Evolutionary conservation across 2,888 invertebrate genomes (phyloP).

Genomic region (Lottia scabra): DNA sequence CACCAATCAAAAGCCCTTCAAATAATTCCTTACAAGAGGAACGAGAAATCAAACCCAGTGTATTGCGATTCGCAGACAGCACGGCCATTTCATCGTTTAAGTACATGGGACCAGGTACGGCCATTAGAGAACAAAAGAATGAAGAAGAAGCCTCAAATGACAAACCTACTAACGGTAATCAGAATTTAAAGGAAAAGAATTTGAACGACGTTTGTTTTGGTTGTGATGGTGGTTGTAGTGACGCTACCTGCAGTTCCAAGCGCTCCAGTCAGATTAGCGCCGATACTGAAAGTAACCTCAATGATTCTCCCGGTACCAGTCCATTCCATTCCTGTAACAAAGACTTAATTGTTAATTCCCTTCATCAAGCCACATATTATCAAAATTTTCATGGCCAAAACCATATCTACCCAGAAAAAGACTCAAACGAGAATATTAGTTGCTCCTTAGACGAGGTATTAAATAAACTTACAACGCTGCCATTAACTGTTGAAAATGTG

Average conservation of each 20-base stretch:
- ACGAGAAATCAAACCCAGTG: constrained; percentile 33
- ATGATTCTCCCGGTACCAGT: constrained; percentile 50
- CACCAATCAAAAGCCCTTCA: constrained; percentile 55
- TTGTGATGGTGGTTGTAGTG: constrained; percentile 64
- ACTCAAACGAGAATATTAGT: constrained; percentile 60
- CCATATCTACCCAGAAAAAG: constrained; percentile 45
- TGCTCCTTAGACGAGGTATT: constrained; percentile 35
- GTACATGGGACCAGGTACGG: constrained; percentile 58
- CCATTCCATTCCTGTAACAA: constrained; percentile 26
- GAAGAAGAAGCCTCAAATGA: constrained; percentile 20
- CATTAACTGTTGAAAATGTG: constrained; percentile 18
- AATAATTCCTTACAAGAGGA: constrained; percentile 56
- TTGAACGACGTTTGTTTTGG: constrained; percentile 67
- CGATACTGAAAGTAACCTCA: constrained; percentile 58
- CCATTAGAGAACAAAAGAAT: constrained; percentile 50
- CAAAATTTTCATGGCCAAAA: constrained; percentile 33
- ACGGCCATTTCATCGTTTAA: constrained; percentile 47
- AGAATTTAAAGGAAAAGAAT: constrained; percentile 43
- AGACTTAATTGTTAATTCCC: constrained; percentile 14
- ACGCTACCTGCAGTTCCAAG: constrained; percentile 56
- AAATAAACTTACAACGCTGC: constrained; percentile 1
- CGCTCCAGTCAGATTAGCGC: constrained; percentile 50
- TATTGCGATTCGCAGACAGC: neutral
- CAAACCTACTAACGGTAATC: constrained; percentile 18
- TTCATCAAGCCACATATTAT: constrained; percentile 42